Base-by-base conservation (phyloP, 1,140 invertebrate species). In the Macrotrachela quadricornifera region DNA sequence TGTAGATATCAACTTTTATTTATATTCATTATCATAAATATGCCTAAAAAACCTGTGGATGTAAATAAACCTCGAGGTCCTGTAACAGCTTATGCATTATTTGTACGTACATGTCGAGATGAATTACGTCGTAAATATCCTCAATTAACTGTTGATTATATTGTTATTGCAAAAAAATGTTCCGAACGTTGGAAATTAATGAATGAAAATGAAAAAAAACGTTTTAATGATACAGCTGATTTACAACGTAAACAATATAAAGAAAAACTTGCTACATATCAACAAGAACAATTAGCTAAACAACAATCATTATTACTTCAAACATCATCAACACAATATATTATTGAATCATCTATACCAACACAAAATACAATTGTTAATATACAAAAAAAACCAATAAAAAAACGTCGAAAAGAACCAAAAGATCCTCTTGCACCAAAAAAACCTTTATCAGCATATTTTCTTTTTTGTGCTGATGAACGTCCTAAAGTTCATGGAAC, bases 101-200 rank as follows among this genome's bases (percentile, higher is more conserved):
- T 99, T 74, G 90, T 97, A 56, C 91, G 97, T 68, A 94, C 86
- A 36, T 96, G 90, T 71, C 78, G 91, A 42, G 90, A 96, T 67
- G 70, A 74, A 57, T 88, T 94, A 73, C 96, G 95, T 78, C 94
- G 92, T 71, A 95, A 95, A 69, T 88, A 96, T 69, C 92, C 92
- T 9, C 85, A 90, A 65, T 91, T 97, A 68, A 85, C 83, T 69
- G 90, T 97, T 36, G 82, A 94, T 49, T 97, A 97, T 69, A 81
- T 86, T 15, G 91, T 96, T 63, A 96, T 99, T 69, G 94, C 88
- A 36, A 88, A 87, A 73, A 95, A 94, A 69, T 97, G 92, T 71
- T 85, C 91, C 51, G 84, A 92, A 70, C 80, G 90, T 71, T 99
- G 92, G 92, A 97, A 95, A 83, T 90, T 86, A 58, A 97, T 97